A percentile compares a stretch with the other conserved stretches of the same genome.
These are phyloP conservation scores for Nerophis lumbriciformis DNA, from an alignment of 2,113 vertebrate species.

Conservation along the genomic window DNA sequence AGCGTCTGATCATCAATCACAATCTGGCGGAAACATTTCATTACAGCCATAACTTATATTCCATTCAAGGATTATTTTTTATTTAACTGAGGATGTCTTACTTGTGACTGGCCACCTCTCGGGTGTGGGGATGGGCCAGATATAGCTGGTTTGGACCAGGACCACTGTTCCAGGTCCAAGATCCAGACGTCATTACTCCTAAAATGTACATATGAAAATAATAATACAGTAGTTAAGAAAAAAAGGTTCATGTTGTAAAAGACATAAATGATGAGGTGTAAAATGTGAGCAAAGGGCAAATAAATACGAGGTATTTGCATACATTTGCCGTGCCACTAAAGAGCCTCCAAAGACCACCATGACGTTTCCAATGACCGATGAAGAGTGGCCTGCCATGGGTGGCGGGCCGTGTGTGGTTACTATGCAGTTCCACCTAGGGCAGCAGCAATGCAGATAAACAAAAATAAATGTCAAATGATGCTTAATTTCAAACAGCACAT, in stretches of 20 bases:
- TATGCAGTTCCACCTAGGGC: constrained; percentile 94
- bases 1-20: constrained; percentile 88
- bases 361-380: constrained; percentile 88
- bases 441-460: neutral
- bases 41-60: neutral
- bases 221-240: neutral
- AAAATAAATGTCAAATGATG: neutral
- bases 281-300: neutral
- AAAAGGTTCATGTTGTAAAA: neutral
- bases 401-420: constrained; percentile 95
- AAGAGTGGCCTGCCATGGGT: constrained; percentile 97
- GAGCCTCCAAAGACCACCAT: constrained; percentile 99
- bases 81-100: constrained; percentile 41
- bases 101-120: constrained; percentile 93
- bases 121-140: constrained; percentile 86
- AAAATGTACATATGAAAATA: neutral
- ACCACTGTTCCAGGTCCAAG: constrained; percentile 95
- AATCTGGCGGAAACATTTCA: constrained; percentile 70
- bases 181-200: constrained; percentile 99
- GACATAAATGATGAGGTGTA: too few species aligned
- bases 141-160: constrained; percentile 91
- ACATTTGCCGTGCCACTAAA: constrained; percentile 94
- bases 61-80: neutral
- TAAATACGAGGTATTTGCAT: constrained; percentile 38
- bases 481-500: neutral